These are phyloP conservation scores for Nothobranchius kuhntae DNA, from an alignment of 2,113 vertebrate genomes.

Conservation along the genomic window DNA sequence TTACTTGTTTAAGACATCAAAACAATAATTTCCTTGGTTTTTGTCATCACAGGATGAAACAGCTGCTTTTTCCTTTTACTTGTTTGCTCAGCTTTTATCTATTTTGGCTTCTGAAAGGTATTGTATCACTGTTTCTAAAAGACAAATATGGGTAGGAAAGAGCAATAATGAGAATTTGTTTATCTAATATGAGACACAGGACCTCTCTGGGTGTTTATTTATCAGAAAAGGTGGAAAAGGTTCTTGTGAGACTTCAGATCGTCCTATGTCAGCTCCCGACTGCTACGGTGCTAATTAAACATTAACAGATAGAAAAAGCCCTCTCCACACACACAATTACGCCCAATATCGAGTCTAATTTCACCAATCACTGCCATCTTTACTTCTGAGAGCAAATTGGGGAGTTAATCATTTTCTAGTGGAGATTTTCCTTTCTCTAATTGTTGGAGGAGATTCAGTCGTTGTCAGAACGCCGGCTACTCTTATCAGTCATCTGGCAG, in stretches of 20 bases:
- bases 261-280: conserved; percentile 34
- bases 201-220: conserved; percentile 3
- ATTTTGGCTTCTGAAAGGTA: background rate
- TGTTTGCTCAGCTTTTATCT: conserved; percentile 46
- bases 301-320: conserved; percentile 64
- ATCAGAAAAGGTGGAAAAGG: conserved; percentile 8
- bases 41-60: conserved; percentile 46
- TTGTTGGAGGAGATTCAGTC: conserved; percentile 67
- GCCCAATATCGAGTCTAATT: conserved; percentile 69
- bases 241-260: conserved; percentile 24
- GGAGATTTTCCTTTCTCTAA: conserved; percentile 61
- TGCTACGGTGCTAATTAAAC: conserved; percentile 67
- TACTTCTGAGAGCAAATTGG: conserved; percentile 70
- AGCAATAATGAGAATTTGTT: conserved; percentile 24
- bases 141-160: background rate
- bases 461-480: conserved; percentile 59
- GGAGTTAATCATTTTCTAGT: conserved; percentile 65
- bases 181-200: background rate
- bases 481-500: conserved; percentile 69
- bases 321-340: conserved; percentile 65
- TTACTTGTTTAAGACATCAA: no score
- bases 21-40: background rate
- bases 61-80: background rate
- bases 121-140: background rate
- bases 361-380: conserved; percentile 72